phyloP scores from a whole-genome alignment of 2,888 invertebrate species.

The Caenorhabditis sinica region DNA sequence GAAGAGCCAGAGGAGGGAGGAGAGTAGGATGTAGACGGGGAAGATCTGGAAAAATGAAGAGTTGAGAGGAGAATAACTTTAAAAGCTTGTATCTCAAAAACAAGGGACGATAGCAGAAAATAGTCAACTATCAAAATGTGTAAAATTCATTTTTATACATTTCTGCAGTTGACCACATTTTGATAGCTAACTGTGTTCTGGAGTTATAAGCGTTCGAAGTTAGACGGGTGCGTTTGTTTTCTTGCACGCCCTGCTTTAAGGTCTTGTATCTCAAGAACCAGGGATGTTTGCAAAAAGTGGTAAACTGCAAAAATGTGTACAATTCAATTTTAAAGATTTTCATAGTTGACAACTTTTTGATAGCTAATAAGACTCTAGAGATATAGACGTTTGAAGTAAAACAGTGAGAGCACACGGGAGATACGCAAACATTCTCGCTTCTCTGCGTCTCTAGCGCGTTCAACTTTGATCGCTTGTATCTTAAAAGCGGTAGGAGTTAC shows the following conservation, averaged over 20 bases:
- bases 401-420: no score
- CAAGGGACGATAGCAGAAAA: background rate
- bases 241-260: background rate
- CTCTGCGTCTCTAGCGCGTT: background rate
- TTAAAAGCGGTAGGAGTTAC: background rate
- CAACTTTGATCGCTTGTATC: background rate
- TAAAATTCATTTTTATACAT: background rate
- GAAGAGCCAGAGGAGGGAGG: slow-evolving; percentile 37
- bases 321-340: background rate
- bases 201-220: background rate
- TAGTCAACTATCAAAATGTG: background rate
- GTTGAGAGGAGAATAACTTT: no score
- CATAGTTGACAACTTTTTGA: background rate
- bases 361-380: background rate
- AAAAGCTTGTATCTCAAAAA: background rate
- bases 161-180: no score
- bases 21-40: slow-evolving; percentile 49
- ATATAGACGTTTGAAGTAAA: background rate
- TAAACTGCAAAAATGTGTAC: background rate
- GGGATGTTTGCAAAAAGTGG: background rate
- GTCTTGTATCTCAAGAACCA: no score
- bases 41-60: slow-evolving; percentile 37
- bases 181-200: background rate
- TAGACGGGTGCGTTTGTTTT: background rate
- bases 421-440: background rate